A percentile compares a stretch with the other conserved stretches of the same genome.
These are phyloP conservation scores for Aplysia californica DNA, from an alignment of 1,140 invertebrate genomes.

Conservation along the genomic window DNA sequence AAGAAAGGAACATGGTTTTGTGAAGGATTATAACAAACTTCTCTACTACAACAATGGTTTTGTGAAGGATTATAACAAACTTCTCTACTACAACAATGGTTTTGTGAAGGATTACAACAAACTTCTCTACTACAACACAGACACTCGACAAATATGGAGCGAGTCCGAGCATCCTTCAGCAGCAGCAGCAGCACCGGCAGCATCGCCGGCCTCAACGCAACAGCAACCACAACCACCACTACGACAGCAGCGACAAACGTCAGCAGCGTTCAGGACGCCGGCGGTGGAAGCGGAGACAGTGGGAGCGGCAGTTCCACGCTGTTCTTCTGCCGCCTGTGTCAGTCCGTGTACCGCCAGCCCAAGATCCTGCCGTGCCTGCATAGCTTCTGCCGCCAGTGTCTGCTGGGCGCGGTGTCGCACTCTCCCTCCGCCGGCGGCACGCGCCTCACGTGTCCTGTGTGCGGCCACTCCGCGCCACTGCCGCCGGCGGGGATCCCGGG, in stretches of 20 bases:
- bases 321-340: slow-evolving; percentile 46
- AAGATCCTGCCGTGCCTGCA: slow-evolving; percentile 50
- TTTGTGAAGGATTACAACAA: neutral
- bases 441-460: slow-evolving; percentile 32
- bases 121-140: neutral
- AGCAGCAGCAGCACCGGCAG: neutral
- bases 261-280: neutral
- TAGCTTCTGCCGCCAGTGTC: slow-evolving; percentile 44
- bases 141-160: neutral
- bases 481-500: slow-evolving; percentile 16
- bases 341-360: slow-evolving; percentile 39
- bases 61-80: too few species aligned
- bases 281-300: neutral
- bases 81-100: neutral
- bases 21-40: too few species aligned
- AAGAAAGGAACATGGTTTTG: too few species aligned
- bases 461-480: slow-evolving; percentile 19
- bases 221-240: neutral
- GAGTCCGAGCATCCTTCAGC: neutral
- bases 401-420: slow-evolving; percentile 7
- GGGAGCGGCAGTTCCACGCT: neutral
- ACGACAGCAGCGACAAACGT: neutral
- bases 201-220: neutral
- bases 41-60: too few species aligned
- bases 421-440: neutral